phyloP scores from a whole-genome alignment of 1,140 invertebrate genomes.

The Apis mellifera region Amel_HAv3.1 CM009941.2:959001-959500 shows the following conservation, averaged over 20 bases:
- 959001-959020: neutral
- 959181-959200: neutral
- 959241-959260: neutral
- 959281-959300: neutral
- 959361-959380: slow-evolving; percentile 13
- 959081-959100: neutral
- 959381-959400: neutral
- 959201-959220: neutral
- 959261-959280: neutral
- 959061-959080: neutral
- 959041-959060: slow-evolving; percentile 20
- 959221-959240: neutral
- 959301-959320: neutral
- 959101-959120: slow-evolving; percentile 13
- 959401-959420: neutral
- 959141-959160: neutral
- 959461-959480: too few species aligned
- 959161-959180: slow-evolving; percentile 28
- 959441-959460: neutral
- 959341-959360: slow-evolving; percentile 9
- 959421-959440: neutral
- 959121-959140: neutral
- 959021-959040: slow-evolving; percentile 6
- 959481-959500: neutral
- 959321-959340: neutral